phyloP scores from a whole-genome alignment of 1,140 invertebrate genomes.

The Drosophila nebulosa region DNA sequence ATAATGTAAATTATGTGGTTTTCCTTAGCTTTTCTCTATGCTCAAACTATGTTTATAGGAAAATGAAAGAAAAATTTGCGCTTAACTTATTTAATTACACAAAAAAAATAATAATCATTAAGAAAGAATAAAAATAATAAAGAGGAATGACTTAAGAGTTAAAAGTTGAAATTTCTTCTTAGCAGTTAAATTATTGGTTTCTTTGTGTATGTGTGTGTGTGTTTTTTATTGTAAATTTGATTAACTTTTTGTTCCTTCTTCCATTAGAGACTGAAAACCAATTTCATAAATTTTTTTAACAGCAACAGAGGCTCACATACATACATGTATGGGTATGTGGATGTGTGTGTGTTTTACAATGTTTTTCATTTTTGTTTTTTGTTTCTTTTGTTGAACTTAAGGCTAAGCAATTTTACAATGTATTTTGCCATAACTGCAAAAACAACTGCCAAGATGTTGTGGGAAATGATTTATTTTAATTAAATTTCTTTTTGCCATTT shows the following conservation, averaged over 20 bases:
- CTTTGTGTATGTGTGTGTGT: constrained; percentile 1
- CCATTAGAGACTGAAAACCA: not conserved
- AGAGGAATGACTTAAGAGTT: constrained; percentile 77
- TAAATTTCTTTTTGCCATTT: constrained; percentile 11
- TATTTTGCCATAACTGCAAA: constrained; percentile 18
- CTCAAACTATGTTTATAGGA: constrained; percentile 1
- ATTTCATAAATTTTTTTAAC: constrained; percentile 20
- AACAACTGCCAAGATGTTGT: constrained; percentile 30
- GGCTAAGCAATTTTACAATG: constrained; percentile 62
- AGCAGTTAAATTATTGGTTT: constrained; percentile 51
- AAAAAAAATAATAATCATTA: constrained; percentile 32
- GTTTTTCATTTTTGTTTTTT: constrained; percentile 36
- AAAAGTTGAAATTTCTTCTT: constrained; percentile 64
- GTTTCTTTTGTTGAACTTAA: constrained; percentile 45
- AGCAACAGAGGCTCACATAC: constrained; percentile 24
- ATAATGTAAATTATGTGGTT: constrained; percentile 18
- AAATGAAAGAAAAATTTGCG: constrained; percentile 17
- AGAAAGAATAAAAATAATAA: constrained; percentile 1
- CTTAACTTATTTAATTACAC: constrained; percentile 60
- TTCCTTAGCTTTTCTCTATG: constrained; percentile 2
- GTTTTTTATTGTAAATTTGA: not conserved
- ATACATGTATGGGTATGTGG: not conserved
- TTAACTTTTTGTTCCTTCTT: not conserved
- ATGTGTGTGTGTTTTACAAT: constrained; percentile 17
- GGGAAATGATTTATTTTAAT: constrained; percentile 14